phyloP scores from a whole-genome alignment of 2,888 invertebrate genomes.

The Eupithecia centaureata region DNA sequence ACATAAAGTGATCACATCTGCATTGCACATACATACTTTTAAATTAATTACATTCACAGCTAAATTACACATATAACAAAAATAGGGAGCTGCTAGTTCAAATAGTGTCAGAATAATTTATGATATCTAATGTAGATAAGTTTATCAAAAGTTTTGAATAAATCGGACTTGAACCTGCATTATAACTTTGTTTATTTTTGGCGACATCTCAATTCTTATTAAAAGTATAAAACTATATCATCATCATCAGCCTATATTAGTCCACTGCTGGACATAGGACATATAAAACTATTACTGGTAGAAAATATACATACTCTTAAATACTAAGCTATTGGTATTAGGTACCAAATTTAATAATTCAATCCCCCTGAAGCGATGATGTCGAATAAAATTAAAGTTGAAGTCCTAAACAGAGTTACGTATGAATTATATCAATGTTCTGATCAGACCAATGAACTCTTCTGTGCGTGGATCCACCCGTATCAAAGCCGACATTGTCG shows the following conservation, averaged over 20 bases:
- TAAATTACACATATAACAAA: neutral
- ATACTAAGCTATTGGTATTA: neutral
- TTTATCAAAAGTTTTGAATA: neutral
- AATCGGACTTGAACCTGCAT: neutral
- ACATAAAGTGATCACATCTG: neutral
- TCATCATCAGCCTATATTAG: too few relatives aligned
- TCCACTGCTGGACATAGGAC: too few relatives aligned
- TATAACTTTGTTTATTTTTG: too few relatives aligned
- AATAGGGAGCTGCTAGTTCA: neutral
- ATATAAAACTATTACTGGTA: too few relatives aligned
- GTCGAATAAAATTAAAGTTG: neutral
- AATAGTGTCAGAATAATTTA: neutral
- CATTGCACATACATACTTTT: neutral
- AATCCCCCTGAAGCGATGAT: neutral
- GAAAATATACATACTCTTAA: too few relatives aligned
- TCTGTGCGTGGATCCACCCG: slow-evolving; percentile 86
- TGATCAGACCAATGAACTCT: slow-evolving; percentile 89
- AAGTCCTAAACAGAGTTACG: slow-evolving; percentile 38
- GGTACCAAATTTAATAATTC: neutral
- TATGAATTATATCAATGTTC: slow-evolving; percentile 72
- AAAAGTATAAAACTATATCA: too few relatives aligned
- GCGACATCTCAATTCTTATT: too few relatives aligned
- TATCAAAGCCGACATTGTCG: slow-evolving; percentile 87
- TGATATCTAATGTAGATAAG: neutral
- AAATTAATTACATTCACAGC: neutral